Percentiles rank a stretch among this genome's conserved stretches.
Conservation (phyloP, 2,888 invertebrate genomes). For the Tipula confusa region DNA sequence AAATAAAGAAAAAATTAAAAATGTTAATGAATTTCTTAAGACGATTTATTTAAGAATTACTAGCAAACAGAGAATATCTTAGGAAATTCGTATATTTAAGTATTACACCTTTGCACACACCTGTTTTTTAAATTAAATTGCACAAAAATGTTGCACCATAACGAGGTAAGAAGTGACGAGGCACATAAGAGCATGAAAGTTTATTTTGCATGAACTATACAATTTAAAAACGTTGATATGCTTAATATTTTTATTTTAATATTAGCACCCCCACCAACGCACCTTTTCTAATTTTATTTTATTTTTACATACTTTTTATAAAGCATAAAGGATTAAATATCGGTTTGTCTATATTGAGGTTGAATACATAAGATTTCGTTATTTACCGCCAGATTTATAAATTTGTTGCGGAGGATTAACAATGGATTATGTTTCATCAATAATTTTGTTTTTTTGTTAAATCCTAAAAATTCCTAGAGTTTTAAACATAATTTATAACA, state of each 20-base stretch:
- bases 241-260: not conserved
- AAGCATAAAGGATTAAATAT: not conserved
- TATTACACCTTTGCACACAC: not conserved
- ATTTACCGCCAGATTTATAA: not conserved
- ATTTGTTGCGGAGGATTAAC: not conserved
- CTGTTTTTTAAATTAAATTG: not conserved
- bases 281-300: not conserved
- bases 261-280: not conserved
- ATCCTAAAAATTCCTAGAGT: not conserved
- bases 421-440: not conserved
- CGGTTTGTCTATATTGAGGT: not conserved
- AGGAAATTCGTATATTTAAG: not conserved
- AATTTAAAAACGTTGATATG: not conserved
- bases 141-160: constrained; percentile 25
- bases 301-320: not conserved
- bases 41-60: not conserved
- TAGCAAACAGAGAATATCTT: not conserved
- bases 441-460: not conserved
- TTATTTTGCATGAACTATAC: not conserved
- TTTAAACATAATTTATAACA: not conserved
- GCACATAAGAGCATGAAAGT: not conserved
- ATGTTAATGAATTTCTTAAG: not conserved
- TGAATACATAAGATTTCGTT: not conserved
- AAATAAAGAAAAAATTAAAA: not conserved
- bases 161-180: not conserved